Evolutionary conservation across 2,797 vertebrate species (phyloP).

Genomic region (Tiaroga cobitis): DNA sequence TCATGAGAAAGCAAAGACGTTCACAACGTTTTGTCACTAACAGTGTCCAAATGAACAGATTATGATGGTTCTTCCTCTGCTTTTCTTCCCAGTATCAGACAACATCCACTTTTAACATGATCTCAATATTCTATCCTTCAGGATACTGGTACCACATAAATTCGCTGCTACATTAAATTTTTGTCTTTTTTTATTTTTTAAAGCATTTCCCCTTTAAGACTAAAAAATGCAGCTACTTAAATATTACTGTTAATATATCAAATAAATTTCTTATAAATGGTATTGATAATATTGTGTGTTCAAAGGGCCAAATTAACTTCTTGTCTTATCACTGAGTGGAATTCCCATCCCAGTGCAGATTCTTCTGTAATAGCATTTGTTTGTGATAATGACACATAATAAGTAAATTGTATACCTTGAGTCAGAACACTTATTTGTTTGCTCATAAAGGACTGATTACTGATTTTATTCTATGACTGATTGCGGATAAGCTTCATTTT

Average conservation of each 20-base stretch:
- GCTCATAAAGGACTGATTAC: constrained; percentile 9
- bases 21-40: constrained; percentile 36
- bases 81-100: constrained; percentile 29
- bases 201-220: constrained; percentile 71
- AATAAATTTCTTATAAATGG: constrained; percentile 51
- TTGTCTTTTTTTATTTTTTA: constrained; percentile 65
- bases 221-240: constrained; percentile 79
- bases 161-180: constrained; percentile 51
- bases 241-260: constrained; percentile 60
- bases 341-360: constrained; percentile 9
- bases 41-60: constrained; percentile 21
- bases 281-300: constrained; percentile 38
- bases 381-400: constrained; percentile 22
- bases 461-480: constrained; percentile 43
- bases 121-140: constrained; percentile 18
- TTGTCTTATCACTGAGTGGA: constrained; percentile 27
- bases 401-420: constrained; percentile 32
- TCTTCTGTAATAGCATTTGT: constrained; percentile 28
- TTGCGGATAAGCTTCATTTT: constrained; percentile 11
- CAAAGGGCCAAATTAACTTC: constrained; percentile 32
- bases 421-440: constrained; percentile 33
- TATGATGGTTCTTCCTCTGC: constrained; percentile 22
- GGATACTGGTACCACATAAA: constrained; percentile 41
- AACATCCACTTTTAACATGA: constrained; percentile 19
- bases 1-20: constrained; percentile 63